Base-by-base conservation (phyloP, 2,888 invertebrate species). In the Reticulitermes lucifugus region DNA sequence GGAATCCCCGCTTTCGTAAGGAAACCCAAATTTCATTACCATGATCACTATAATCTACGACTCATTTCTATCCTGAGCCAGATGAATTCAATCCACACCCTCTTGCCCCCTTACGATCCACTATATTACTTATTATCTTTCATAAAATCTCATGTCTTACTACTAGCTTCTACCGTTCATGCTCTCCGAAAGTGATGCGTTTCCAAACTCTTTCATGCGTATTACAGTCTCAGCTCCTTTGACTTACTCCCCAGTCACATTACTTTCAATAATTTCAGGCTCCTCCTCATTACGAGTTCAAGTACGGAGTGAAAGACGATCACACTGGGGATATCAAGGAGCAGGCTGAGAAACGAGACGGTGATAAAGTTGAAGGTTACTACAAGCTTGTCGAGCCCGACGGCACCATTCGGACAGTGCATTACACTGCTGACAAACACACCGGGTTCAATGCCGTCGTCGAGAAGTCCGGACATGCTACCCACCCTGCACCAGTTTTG, bases 381-480 rank as follows among this genome's bases (percentile, higher is more conserved):
- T 84, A 84, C 71, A 70, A 46, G 65, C 71, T 84, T 29, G 84
- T 84, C 41, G 84, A 84, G 51, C 71, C 84, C 9, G 84, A 84
- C 71, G 84, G 84, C 51, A 84, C 84, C 14, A 70, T 65, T 75
- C 82, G 87, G 87, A 92, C 92, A 65, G 94, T 94, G 43, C 93
- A 94, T 88, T 94, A 94, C 89, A 93, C 93, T 41, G 93, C 94
- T 35, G 93, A 93, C 84, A 86, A 87, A 85, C 87, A 87, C 87
- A 88, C 88, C 91, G 92, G 92, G 89, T 92, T 92, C 91, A 92
- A 92, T 90, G 92, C 92, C 79, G 90, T 92, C 87, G 92, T 93
- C 12, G 43, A 83, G 79, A 82, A 93, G 90, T 91, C 93, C 41
- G 95, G 94, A 80, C 94, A 95, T 88, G 93, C 94, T 25, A 92